These are phyloP conservation scores for Isotomurus palustris DNA, from an alignment of 2,888 invertebrate species.

Conservation along the genomic window DNA sequence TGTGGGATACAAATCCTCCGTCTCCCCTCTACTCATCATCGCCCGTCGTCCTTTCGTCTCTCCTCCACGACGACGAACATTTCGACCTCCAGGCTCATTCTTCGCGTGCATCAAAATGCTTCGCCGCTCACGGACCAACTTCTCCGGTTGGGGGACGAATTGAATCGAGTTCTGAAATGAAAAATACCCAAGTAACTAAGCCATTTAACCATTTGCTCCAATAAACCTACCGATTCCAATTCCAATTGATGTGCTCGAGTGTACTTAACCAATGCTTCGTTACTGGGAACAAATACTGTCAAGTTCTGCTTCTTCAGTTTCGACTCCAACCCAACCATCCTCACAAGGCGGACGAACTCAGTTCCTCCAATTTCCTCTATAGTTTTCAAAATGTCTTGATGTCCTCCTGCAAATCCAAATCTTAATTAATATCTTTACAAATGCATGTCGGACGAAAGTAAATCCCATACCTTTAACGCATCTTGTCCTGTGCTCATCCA, in stretches of 20 bases:
- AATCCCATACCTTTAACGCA: constrained; percentile 53
- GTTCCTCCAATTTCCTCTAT: constrained; percentile 58
- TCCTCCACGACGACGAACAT: constrained; percentile 14
- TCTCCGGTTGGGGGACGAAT: constrained; percentile 22
- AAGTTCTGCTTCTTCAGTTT: constrained; percentile 56
- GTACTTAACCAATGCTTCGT: constrained; percentile 51
- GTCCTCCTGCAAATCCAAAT: constrained; percentile 55
- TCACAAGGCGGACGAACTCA: constrained; percentile 58
- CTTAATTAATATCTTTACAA: background rate
- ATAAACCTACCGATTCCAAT: constrained; percentile 14
- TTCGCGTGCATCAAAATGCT: constrained; percentile 18
- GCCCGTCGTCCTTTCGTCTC: background rate
- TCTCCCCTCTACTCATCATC: constrained; percentile 5
- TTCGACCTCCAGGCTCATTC: constrained; percentile 11
- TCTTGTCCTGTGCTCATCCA: constrained; percentile 51
- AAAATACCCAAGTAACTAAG: background rate
- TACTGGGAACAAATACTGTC: constrained; percentile 54
- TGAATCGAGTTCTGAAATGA: constrained; percentile 21
- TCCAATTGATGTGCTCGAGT: constrained; percentile 25
- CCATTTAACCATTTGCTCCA: background rate
- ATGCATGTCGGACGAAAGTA: no score
- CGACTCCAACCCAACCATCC: constrained; percentile 54
- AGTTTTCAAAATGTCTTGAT: constrained; percentile 57
- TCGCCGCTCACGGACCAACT: constrained; percentile 22
- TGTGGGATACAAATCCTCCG: no score